Evolutionary conservation across 2,113 vertebrate species (phyloP).

Genomic region (Larimichthys polyactis): DNA sequence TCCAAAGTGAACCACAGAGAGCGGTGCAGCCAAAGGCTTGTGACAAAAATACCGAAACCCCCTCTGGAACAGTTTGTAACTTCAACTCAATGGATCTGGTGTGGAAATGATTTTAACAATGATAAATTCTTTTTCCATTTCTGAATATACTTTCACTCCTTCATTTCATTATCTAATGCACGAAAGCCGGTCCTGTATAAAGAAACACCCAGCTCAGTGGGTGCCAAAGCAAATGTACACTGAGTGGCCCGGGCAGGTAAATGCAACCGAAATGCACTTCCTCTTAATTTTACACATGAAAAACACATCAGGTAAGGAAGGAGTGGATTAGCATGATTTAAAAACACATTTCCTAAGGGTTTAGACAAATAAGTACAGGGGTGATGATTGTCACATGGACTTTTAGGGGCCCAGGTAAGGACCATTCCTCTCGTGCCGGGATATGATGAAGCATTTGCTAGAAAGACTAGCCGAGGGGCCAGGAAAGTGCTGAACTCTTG

Average conservation of each 20-base stretch:
- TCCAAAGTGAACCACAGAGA: conserved; percentile 53
- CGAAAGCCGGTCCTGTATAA: conserved; percentile 24
- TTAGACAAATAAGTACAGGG: conserved; percentile 34
- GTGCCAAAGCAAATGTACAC: conserved; percentile 66
- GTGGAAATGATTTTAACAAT: conserved; percentile 50
- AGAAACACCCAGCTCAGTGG: conserved; percentile 28
- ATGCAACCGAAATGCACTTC: conserved; percentile 46
- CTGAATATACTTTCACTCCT: conserved; percentile 34
- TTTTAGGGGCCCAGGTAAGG: conserved; percentile 44
- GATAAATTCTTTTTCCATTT: conserved; percentile 59
- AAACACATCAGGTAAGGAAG: conserved; percentile 39
- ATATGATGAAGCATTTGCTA: conserved; percentile 61
- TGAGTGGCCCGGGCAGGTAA: conserved; percentile 50
- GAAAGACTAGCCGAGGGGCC: conserved; percentile 50
- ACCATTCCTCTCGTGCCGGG: conserved; percentile 27
- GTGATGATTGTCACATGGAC: conserved; percentile 25
- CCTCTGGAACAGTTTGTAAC: conserved; percentile 50
- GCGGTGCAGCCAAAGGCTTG: conserved; percentile 47
- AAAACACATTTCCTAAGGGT: conserved; percentile 53
- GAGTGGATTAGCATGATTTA: conserved; percentile 50
- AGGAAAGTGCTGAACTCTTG: conserved; percentile 44
- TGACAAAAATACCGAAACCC: conserved; percentile 53
- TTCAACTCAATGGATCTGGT: conserved; percentile 32
- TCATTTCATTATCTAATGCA: conserved; percentile 61
- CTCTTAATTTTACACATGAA: conserved; percentile 46